phyloP scores from a whole-genome alignment of 2,113 vertebrate species.

The Calonectris borealis region DNA sequence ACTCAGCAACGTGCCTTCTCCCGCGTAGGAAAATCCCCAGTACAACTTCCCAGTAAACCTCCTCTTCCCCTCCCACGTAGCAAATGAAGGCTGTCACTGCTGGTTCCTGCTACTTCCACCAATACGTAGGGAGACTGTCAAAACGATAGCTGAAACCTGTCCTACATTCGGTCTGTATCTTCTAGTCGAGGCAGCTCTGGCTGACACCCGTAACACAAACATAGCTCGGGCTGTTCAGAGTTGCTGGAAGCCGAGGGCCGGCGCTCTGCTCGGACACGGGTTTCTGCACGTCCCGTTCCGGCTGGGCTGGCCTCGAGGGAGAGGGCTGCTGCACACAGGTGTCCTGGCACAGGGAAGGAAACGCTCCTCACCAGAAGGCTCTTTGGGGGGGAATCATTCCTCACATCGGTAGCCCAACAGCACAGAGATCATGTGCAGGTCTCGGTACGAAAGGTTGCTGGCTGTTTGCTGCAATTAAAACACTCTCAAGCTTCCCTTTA shows the following conservation, averaged over 20 bases:
- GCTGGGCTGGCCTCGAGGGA: accelerated
- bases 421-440: background rate
- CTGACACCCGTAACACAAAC: background rate
- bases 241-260: background rate
- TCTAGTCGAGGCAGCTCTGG: background rate
- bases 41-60: background rate
- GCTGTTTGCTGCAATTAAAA: background rate
- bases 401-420: background rate
- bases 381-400: background rate
- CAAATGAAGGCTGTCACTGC: background rate
- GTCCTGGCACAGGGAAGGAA: background rate
- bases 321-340: background rate
- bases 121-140: background rate
- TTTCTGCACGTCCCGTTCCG: background rate
- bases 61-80: background rate
- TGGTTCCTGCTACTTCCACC: background rate
- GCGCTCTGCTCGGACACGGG: accelerated
- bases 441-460: background rate
- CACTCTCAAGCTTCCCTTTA: background rate
- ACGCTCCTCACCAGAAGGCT: background rate
- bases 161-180: accelerated
- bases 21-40: background rate
- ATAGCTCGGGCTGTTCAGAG: background rate
- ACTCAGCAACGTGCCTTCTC: background rate
- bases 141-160: background rate